These are phyloP conservation scores for Zosterops borbonicus DNA, from an alignment of 2,113 vertebrate genomes.

Conservation along the genomic window DNA sequence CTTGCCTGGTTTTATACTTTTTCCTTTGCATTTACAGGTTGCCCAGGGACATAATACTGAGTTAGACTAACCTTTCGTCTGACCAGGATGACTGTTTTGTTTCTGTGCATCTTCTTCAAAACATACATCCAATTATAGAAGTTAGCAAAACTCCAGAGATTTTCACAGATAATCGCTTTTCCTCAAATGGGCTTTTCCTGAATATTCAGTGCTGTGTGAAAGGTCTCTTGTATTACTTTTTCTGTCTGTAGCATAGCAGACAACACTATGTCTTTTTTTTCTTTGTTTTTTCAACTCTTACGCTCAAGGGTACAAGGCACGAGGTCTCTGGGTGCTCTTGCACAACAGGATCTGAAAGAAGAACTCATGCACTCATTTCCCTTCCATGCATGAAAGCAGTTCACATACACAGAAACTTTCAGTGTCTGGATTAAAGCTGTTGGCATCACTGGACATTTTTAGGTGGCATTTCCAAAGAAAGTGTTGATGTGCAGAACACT, in stretches of 20 bases:
- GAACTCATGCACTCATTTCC: background rate
- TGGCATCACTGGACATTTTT: background rate
- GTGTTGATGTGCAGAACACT: background rate
- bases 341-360: background rate
- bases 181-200: background rate
- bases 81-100: background rate
- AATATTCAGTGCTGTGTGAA: background rate
- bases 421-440: background rate
- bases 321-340: background rate
- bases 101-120: background rate
- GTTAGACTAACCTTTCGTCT: constrained; percentile 5
- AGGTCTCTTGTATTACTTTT: background rate
- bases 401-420: background rate
- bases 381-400: background rate
- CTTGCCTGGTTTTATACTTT: background rate
- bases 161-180: background rate
- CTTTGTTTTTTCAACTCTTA: background rate
- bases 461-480: background rate
- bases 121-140: background rate
- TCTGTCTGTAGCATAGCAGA: background rate
- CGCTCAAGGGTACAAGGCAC: background rate
- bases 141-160: background rate
- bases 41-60: background rate
- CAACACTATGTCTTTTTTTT: background rate
- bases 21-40: background rate